Percentiles rank a stretch among this genome's conserved stretches.
Conservation (phyloP, 2,797 vertebrate species). For the Helostoma temminkii region DNA sequence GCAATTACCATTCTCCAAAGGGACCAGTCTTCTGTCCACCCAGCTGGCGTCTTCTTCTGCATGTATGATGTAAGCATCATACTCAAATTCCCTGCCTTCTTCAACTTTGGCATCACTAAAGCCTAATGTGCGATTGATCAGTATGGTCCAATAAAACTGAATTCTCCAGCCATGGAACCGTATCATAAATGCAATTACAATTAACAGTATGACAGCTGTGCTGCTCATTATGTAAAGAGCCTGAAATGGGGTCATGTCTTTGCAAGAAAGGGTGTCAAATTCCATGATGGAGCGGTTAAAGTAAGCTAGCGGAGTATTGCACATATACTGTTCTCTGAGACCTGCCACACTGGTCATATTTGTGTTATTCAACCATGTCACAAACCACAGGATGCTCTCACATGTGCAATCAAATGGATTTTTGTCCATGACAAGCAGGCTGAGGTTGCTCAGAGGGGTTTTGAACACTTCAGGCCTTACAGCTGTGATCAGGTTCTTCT, state of each 20-base stretch:
- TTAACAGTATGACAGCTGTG: conserved; percentile 74
- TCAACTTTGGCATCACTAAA: conserved; percentile 85
- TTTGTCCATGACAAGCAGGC: conserved; percentile 85
- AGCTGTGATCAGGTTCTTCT: conserved; percentile 93
- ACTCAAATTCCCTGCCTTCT: conserved; percentile 82
- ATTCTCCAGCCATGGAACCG: conserved; percentile 95
- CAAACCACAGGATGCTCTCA: conserved; percentile 95
- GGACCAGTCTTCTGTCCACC: conserved; percentile 88
- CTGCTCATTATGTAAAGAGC: conserved; percentile 85
- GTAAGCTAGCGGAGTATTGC: conserved; percentile 92
- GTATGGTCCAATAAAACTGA: conserved; percentile 91
- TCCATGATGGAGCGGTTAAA: conserved; percentile 83
- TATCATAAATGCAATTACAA: conserved; percentile 79
- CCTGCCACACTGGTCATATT: conserved; percentile 79
- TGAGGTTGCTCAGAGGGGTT: conserved; percentile 84
- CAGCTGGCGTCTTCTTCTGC: conserved; percentile 86
- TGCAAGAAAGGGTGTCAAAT: conserved; percentile 91
- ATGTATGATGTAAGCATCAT: conserved; percentile 91
- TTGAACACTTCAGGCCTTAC: conserved; percentile 88
- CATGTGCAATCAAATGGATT: conserved; percentile 98
- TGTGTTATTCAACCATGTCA: conserved; percentile 90
- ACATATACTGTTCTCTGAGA: conserved; percentile 84
- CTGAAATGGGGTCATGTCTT: conserved; percentile 91
- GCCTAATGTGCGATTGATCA: conserved; percentile 89
- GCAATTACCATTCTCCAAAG: conserved; percentile 84